Evolutionary conservation across 2,797 vertebrate species (phyloP).

Genomic region (Scarus forsteni): DNA sequence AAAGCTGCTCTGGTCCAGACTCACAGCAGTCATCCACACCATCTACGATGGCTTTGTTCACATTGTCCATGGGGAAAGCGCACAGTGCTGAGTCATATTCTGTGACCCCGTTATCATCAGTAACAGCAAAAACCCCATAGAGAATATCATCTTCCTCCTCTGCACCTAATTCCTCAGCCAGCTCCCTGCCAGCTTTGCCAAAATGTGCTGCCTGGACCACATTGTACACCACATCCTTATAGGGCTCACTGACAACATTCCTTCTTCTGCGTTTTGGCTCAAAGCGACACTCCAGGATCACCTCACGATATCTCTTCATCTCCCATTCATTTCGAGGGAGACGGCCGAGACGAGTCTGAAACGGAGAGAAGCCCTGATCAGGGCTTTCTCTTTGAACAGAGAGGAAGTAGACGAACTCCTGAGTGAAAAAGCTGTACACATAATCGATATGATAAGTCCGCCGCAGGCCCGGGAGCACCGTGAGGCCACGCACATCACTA

Average conservation of each 20-base stretch:
- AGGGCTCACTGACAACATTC: slow-evolving; percentile 54
- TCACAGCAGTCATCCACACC: slow-evolving; percentile 91
- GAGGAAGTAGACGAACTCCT: slow-evolving; percentile 92
- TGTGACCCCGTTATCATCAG: slow-evolving; percentile 67
- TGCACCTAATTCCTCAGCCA: slow-evolving; percentile 88
- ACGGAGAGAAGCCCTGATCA: slow-evolving; percentile 71
- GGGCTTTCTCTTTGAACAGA: slow-evolving; percentile 88
- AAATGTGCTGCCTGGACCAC: slow-evolving; percentile 91
- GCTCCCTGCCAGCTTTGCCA: slow-evolving; percentile 82
- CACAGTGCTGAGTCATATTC: slow-evolving; percentile 89
- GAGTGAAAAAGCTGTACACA: slow-evolving; percentile 88
- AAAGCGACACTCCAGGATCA: slow-evolving; percentile 91
- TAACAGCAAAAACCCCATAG: slow-evolving; percentile 90
- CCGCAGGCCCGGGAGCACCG: slow-evolving; percentile 85
- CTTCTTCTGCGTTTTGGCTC: slow-evolving; percentile 87
- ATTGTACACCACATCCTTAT: slow-evolving; percentile 86
- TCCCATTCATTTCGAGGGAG: slow-evolving; percentile 87
- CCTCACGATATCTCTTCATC: slow-evolving; percentile 89
- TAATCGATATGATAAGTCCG: slow-evolving; percentile 90
- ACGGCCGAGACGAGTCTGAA: slow-evolving; percentile 90
- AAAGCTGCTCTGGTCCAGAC: slow-evolving; percentile 76
- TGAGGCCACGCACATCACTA: slow-evolving; percentile 84
- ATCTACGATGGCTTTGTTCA: slow-evolving; percentile 86
- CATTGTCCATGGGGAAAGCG: slow-evolving; percentile 88
- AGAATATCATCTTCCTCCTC: slow-evolving; percentile 85